These are phyloP conservation scores for Eristalis tenax DNA, from an alignment of 2,888 invertebrate genomes.

Conservation along the genomic window DNA sequence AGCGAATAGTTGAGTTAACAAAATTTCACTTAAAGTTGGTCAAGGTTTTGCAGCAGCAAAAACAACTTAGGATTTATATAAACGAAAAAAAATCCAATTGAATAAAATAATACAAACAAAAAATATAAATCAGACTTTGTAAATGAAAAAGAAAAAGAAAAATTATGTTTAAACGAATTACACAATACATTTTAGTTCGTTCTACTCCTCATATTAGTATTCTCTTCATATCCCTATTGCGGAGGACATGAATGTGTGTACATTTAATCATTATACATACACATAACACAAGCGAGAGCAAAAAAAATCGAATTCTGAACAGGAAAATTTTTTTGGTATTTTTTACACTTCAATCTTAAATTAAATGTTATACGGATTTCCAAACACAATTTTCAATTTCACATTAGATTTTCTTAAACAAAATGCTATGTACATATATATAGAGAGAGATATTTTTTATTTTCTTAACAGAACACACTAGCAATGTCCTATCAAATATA, in stretches of 20 bases:
- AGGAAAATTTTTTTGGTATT: conserved; percentile 39
- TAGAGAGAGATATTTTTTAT: conserved; percentile 6
- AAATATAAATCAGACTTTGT: neutral
- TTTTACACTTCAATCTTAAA: conserved; percentile 36
- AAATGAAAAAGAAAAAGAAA: neutral
- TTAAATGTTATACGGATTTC: neutral
- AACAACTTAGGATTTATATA: neutral
- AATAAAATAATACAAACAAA: neutral
- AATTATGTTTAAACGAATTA: conserved; percentile 46
- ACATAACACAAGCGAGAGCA: conserved; percentile 51
- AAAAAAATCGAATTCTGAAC: conserved; percentile 62
- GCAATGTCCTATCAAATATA: neutral
- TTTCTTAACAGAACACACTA: conserved; percentile 6
- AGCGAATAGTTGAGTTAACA: neutral
- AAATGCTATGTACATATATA: neutral
- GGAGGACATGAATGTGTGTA: conserved; percentile 70
- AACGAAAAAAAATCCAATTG: neutral
- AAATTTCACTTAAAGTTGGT: conserved; percentile 3
- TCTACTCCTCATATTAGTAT: conserved; percentile 32
- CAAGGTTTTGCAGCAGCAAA: conserved; percentile 1
- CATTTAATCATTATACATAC: conserved; percentile 67
- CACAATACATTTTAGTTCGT: conserved; percentile 65
- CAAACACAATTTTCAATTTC: neutral
- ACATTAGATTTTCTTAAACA: neutral
- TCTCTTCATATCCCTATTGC: conserved; percentile 58